Evolutionary conservation across 2,113 vertebrate species (phyloP).

Genomic region (Centropus unirufus): DNA sequence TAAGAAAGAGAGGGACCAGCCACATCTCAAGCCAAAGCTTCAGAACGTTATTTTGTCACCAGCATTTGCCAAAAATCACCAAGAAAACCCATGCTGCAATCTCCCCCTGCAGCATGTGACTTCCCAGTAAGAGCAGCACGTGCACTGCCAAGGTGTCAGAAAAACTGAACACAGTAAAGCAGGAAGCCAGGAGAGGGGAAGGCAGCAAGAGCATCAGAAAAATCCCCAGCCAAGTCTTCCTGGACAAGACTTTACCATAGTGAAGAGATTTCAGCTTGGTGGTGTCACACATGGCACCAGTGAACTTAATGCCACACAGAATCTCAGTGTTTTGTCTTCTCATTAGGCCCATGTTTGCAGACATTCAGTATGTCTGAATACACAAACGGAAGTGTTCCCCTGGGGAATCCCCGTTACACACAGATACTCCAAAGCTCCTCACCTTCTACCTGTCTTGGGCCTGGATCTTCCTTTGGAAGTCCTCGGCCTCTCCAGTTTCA

Average conservation of each 20-base stretch:
- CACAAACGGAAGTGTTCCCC: background rate
- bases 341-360: background rate
- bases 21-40: background rate
- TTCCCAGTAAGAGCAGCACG: background rate
- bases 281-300: background rate
- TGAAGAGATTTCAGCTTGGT: background rate
- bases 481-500: slow-evolving; percentile 93
- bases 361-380: background rate
- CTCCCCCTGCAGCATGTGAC: background rate
- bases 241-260: background rate
- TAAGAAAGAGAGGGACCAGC: background rate
- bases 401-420: background rate
- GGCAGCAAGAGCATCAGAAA: background rate
- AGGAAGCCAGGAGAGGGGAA: background rate
- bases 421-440: slow-evolving; percentile 49
- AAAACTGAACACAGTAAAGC: background rate
- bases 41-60: background rate
- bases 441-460: slow-evolving; percentile 94
- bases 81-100: background rate
- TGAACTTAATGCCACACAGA: background rate
- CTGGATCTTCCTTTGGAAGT: slow-evolving; percentile 93
- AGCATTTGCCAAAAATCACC: background rate
- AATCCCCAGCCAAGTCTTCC: background rate
- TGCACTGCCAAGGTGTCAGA: rapidly evolving
- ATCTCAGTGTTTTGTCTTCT: background rate